phyloP scores from a whole-genome alignment of 2,113 vertebrate species.

The Melanostigma gelatinosum region DNA sequence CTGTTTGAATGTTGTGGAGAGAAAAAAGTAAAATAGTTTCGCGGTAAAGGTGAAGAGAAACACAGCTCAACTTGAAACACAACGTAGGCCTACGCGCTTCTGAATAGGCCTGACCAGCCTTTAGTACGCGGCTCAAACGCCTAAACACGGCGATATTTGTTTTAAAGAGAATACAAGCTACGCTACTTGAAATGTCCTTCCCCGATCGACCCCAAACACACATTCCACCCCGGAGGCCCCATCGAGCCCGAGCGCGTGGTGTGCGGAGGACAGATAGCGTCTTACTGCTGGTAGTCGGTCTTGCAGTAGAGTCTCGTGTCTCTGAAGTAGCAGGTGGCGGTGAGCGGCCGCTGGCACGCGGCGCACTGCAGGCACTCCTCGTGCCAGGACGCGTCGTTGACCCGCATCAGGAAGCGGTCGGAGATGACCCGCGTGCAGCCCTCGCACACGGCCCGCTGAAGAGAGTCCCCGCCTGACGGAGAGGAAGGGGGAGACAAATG shows the following conservation, averaged over 20 bases:
- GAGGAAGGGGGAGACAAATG: neutral
- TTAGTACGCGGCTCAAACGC: neutral
- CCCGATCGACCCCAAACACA: neutral
- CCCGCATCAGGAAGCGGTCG: conserved; percentile 93
- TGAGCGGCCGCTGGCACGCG: conserved; percentile 91
- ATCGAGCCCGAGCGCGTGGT: neutral
- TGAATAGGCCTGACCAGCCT: neutral
- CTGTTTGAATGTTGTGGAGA: too few relatives aligned
- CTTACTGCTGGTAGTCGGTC: conserved; percentile 95
- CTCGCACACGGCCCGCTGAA: conserved; percentile 85
- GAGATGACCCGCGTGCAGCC: conserved; percentile 92
- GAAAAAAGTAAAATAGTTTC: too few relatives aligned
- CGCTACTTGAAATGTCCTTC: neutral
- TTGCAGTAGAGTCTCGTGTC: conserved; percentile 93
- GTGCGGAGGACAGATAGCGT: neutral
- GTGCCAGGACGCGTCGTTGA: conserved; percentile 93
- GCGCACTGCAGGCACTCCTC: conserved; percentile 93
- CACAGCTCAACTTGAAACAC: neutral
- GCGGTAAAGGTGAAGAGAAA: neutral
- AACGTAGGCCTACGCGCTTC: neutral
- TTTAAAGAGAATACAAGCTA: neutral
- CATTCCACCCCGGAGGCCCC: neutral
- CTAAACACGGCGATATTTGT: neutral
- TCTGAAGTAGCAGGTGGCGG: conserved; percentile 91
- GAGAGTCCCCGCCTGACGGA: conserved; percentile 75